These are phyloP conservation scores for Sphenopsis melanotis DNA, from an alignment of 2,797 vertebrate species.

Conservation along the genomic window DNA sequence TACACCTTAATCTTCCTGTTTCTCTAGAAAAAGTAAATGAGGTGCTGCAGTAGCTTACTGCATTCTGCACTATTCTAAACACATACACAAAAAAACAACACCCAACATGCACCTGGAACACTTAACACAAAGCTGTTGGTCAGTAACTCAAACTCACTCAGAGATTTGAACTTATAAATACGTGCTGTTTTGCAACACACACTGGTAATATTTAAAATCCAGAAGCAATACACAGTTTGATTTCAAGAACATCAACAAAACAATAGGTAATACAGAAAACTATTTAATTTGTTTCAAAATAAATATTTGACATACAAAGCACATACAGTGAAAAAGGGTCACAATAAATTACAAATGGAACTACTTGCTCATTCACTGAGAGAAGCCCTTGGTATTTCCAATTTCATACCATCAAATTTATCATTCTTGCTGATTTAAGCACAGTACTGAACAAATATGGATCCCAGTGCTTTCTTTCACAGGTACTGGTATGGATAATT, in stretches of 20 bases:
- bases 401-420: conserved; percentile 78
- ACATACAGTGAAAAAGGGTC: conserved; percentile 69
- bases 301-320: conserved; percentile 76
- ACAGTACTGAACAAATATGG: conserved; percentile 79
- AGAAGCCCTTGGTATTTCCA: conserved; percentile 79
- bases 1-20: background rate
- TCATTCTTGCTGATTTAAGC: conserved; percentile 86
- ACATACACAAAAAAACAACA: background rate
- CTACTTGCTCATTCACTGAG: conserved; percentile 70
- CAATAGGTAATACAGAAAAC: conserved; percentile 65
- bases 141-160: background rate
- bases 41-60: background rate
- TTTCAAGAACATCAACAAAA: conserved; percentile 74
- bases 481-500: conserved; percentile 79
- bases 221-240: conserved; percentile 33
- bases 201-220: conserved; percentile 52
- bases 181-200: conserved; percentile 26
- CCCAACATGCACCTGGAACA: background rate
- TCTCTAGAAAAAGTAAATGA: background rate
- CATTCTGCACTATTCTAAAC: background rate
- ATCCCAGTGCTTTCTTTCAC: conserved; percentile 77
- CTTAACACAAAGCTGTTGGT: background rate
- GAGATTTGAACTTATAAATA: conserved; percentile 25
- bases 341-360: conserved; percentile 75
- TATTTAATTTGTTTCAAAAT: conserved; percentile 79